These are phyloP conservation scores for Campaea margaritaria DNA, from an alignment of 2,888 invertebrate species.

Conservation along the genomic window DNA sequence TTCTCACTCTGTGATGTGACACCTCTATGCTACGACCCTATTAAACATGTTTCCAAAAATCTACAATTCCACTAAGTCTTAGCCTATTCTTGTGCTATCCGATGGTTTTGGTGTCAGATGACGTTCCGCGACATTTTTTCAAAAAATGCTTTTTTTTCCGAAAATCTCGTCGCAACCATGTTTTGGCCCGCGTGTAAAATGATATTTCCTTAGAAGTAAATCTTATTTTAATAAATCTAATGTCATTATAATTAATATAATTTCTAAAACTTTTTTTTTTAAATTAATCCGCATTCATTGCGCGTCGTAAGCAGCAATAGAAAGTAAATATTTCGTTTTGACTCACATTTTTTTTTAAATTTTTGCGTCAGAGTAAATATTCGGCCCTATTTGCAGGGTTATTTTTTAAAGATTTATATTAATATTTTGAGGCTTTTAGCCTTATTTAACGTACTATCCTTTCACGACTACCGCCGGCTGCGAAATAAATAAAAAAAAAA, in stretches of 20 bases:
- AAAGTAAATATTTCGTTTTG: slow-evolving; percentile 71
- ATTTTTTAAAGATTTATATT: slow-evolving; percentile 39
- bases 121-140: slow-evolving; percentile 41
- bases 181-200: slow-evolving; percentile 79
- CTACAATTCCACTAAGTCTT: slow-evolving; percentile 76
- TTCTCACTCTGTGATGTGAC: slow-evolving; percentile 71
- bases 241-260: slow-evolving; percentile 63
- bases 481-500: slow-evolving; percentile 25
- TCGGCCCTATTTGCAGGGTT: slow-evolving; percentile 42
- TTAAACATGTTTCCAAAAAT: slow-evolving; percentile 84
- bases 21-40: slow-evolving; percentile 64
- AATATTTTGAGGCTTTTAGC: slow-evolving; percentile 43
- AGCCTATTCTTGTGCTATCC: slow-evolving; percentile 70
- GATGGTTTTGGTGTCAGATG: slow-evolving; percentile 65
- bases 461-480: slow-evolving; percentile 41
- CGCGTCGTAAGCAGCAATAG: slow-evolving; percentile 73
- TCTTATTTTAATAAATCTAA: slow-evolving; percentile 47
- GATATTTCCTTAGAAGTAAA: slow-evolving; percentile 62
- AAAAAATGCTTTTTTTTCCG: slow-evolving; percentile 46
- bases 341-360: slow-evolving; percentile 72
- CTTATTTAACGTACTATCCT: slow-evolving; percentile 35
- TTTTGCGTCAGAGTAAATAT: slow-evolving; percentile 41
- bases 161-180: slow-evolving; percentile 63
- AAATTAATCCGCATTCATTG: slow-evolving; percentile 49
- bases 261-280: slow-evolving; percentile 69